Evolutionary conservation across 2,797 vertebrate genomes (phyloP), one percentile per base, ranked within the genome.

Genomic region (Enteromius unitaeniatus): DNA sequence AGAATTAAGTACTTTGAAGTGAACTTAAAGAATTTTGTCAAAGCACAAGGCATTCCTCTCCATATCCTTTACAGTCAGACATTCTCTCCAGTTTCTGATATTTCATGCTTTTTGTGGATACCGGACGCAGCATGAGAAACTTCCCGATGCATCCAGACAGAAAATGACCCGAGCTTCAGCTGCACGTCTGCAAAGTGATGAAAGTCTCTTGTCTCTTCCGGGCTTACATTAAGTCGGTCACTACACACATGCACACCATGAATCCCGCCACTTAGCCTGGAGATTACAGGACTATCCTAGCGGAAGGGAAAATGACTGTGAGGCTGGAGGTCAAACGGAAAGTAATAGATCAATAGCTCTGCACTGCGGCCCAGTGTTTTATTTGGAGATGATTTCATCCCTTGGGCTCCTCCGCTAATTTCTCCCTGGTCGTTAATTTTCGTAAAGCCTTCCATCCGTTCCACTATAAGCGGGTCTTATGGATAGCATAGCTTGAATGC

Each of bases 371-470:
- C 64, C 75, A 31, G 70, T 90, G 86, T 93, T 93, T 92, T 81
- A 91, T 91, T 92, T 92, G 90, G 92, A 91, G 80, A 89, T 92
- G 91, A 93, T 90, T 89, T 95, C 92, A 93, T 92, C 86, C 85
- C 84, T 73, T 55, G 2, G 49, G 77, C 83, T 74, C 37, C 83
- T 67, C 42, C 53, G 67, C 68, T 81, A 88, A 91, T 89, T 91
- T 92, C 84, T 89, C 92, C 84, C 84, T 86, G 90, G 89, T 91
- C 87, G 85, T 83, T 83, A 82, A 90, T 60, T 40, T 74, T 68
- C 23, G 3, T 79, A 91, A 86, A 84, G 86, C 78, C 49, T 87
- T 87, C 53, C 85, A 79, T 85, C 84, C 88, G 67, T 68, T 85
- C 78, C n/a, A 21, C 17, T 78, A 13, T 17, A 69, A 34, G 64